Evolutionary conservation across 2,888 invertebrate genomes (phyloP), one percentile per base, ranked within the genome.

Genomic region (Macaria liturata): DNA sequence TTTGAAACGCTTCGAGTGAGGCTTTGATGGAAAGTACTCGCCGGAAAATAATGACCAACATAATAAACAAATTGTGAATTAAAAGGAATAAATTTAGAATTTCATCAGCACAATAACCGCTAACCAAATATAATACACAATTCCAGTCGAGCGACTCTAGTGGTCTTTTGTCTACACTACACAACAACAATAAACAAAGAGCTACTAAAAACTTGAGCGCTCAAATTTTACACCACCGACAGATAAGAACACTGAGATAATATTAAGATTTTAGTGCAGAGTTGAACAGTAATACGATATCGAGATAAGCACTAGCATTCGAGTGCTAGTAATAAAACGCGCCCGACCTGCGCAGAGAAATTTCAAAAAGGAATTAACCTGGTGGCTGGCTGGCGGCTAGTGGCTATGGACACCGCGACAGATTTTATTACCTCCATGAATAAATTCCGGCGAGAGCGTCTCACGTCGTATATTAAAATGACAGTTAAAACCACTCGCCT

Each of bases 381-480:
- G 78, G 30, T 76, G 77, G 70, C 20, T 20, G 20, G 20, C 1
- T 20, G 70, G 69, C 71, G 44, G 50, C 20, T 20, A 20, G 20
- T 20, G 20, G 20, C 20, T 37, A 72, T 78, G 78, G 80, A 79
- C 80, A 77, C 62, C 55, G 71, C 80, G 83, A 82, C 83, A 84
- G 86, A 89, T 88, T 90, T 89, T 87, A 89, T 90, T 86, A 88
- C 85, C 69, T 73, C 76, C 82, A 89, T 90, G 90, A 90, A 89
- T 89, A 88, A 87, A 89, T 89, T 88, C 81, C 74, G 70, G 76
- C 71, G 70, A 64, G 80, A 81, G 76, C 69, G 77, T 72, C 71
- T 71, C 80, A 78, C 74, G 74, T 77, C 85, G 83, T 86, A 86
- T 86, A 84, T 86, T 86, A 84, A 83, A 81, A 78, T 75, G 81